Evolutionary conservation across 2,888 invertebrate genomes (phyloP).

Genomic region (Cataglyphis rosenhaueri): DNA sequence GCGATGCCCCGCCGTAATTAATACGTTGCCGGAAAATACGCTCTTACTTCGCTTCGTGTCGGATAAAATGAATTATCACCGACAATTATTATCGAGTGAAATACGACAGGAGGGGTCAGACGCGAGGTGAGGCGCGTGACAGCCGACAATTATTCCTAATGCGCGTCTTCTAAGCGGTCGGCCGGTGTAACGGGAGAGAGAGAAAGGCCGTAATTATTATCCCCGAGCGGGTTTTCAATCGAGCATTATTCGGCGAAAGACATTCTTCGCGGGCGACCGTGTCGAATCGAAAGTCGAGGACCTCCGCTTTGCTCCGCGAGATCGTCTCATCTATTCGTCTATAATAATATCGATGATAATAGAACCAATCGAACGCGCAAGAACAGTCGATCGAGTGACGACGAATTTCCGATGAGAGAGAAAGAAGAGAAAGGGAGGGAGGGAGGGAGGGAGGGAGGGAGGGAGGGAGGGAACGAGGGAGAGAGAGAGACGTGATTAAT

Average conservation of each 20-base stretch:
- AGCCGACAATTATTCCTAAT: conserved; percentile 71
- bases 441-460: background rate
- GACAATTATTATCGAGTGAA: conserved; percentile 69
- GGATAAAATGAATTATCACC: conserved; percentile 67
- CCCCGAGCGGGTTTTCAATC: conserved; percentile 56
- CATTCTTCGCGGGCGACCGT: conserved; percentile 24
- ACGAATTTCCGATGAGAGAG: conserved; percentile 53
- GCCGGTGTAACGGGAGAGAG: conserved; percentile 44
- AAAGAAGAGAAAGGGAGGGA: background rate
- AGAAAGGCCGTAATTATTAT: conserved; percentile 67
- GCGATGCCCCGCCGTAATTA: conserved; percentile 54
- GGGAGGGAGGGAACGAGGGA: no score
- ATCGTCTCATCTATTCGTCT: background rate
- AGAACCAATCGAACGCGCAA: conserved; percentile 30
- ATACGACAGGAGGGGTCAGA: conserved; percentile 63
- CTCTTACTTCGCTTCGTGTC: conserved; percentile 39
- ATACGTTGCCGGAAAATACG: conserved; percentile 64
- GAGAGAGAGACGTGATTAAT: conserved; percentile 65
- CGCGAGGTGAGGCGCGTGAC: conserved; percentile 64
- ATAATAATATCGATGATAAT: conserved; percentile 49
- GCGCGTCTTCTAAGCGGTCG: conserved; percentile 54
- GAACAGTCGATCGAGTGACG: conserved; percentile 18
- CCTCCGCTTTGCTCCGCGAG: no score
- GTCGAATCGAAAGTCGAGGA: conserved; percentile 10
- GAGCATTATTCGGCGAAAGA: conserved; percentile 48